These are phyloP conservation scores for Aelia acuminata DNA, from an alignment of 2,888 invertebrate species.

Conservation along the genomic window DNA sequence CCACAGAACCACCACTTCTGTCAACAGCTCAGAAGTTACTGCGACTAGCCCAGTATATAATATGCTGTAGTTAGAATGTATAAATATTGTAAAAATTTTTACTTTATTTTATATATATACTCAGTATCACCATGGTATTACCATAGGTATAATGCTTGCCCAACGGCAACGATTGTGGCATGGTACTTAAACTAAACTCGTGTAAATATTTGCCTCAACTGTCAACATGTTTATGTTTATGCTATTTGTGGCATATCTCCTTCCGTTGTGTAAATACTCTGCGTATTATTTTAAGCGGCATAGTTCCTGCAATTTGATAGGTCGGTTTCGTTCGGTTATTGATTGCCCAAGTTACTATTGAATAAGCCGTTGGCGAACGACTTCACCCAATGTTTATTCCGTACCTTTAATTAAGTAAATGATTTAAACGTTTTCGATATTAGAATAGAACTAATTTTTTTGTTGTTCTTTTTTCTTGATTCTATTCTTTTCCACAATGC, in stretches of 20 bases:
- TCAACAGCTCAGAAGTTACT: no score
- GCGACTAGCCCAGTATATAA: no score
- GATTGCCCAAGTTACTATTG: background rate
- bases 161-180: background rate
- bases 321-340: background rate
- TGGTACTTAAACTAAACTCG: background rate
- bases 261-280: background rate
- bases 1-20: no score
- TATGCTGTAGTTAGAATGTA: no score
- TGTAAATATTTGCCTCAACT: background rate
- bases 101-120: no score
- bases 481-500: no score
- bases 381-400: background rate
- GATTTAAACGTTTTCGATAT: no score
- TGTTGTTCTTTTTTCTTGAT: no score
- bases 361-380: background rate
- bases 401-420: no score
- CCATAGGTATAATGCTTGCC: background rate
- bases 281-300: background rate
- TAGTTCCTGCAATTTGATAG: background rate
- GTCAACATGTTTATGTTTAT: slow-evolving; percentile 3
- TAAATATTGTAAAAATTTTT: no score
- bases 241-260: background rate
- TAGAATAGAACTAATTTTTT: no score
- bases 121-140: no score